phyloP scores from a whole-genome alignment of 1,140 invertebrate genomes.

The Dendroctonus ponderosae region DNA sequence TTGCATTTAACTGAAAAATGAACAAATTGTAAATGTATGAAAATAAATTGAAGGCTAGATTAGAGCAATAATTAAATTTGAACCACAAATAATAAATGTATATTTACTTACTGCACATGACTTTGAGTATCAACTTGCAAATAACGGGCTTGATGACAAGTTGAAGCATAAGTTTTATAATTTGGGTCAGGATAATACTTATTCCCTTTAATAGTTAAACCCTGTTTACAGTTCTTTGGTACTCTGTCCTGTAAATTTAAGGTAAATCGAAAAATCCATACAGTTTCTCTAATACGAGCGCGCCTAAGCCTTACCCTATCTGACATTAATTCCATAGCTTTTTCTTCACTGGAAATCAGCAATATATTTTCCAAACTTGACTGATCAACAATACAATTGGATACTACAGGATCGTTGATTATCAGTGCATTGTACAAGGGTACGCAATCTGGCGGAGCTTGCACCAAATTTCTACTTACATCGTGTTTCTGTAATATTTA shows the following conservation, averaged over 20 bases:
- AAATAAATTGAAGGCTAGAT: not conserved
- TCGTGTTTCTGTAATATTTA: conserved; percentile 56
- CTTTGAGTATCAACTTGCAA: conserved; percentile 66
- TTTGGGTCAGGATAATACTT: conserved; percentile 65
- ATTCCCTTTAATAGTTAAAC: conserved; percentile 62
- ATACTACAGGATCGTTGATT: conserved; percentile 72
- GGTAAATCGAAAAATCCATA: not conserved
- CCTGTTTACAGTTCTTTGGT: conserved; percentile 62
- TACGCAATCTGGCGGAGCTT: conserved; percentile 45
- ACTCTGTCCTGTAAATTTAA: conserved; percentile 49
- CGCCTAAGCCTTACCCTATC: conserved; percentile 38
- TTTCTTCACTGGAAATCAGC: conserved; percentile 63
- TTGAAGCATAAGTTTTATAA: conserved; percentile 66
- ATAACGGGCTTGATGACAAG: conserved; percentile 51
- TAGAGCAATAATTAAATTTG: not conserved
- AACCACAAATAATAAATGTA: conserved; percentile 22
- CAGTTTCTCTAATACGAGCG: not conserved
- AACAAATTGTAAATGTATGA: too few species aligned
- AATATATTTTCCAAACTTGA: conserved; percentile 67
- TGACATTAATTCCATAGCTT: conserved; percentile 64
- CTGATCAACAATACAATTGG: conserved; percentile 84
- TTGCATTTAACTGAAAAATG: too few species aligned
- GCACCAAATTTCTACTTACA: conserved; percentile 51
- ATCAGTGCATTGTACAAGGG: conserved; percentile 70
- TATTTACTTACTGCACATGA: conserved; percentile 51